phyloP scores from a whole-genome alignment of 1,140 invertebrate genomes.

The Macrostomum lignano region DNA sequence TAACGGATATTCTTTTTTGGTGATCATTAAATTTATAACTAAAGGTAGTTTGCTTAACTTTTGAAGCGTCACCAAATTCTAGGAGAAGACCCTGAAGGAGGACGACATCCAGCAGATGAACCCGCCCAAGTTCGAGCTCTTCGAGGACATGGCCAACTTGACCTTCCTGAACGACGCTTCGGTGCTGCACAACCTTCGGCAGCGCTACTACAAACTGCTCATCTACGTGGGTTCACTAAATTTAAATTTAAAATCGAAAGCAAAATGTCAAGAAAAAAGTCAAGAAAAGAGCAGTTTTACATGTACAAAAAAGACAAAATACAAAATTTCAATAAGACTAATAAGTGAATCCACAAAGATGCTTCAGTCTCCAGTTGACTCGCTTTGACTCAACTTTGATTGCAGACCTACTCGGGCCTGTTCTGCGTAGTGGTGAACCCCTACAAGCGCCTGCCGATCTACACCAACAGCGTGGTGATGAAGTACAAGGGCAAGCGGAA shows the following conservation, averaged over 20 bases:
- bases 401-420: slow-evolving; percentile 88
- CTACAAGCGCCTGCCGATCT: slow-evolving; percentile 97
- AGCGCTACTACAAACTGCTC: slow-evolving; percentile 78
- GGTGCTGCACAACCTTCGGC: slow-evolving; percentile 88
- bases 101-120: slow-evolving; percentile 88
- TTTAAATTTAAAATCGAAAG: too few relatives aligned
- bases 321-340: too few relatives aligned
- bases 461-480: slow-evolving; percentile 72
- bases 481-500: slow-evolving; percentile 92
- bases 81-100: slow-evolving; percentile 56
- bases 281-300: too few relatives aligned
- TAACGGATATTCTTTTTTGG: neutral
- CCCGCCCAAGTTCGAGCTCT: slow-evolving; percentile 96
- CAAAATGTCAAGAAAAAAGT: too few relatives aligned
- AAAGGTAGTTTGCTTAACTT: too few relatives aligned
- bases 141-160: slow-evolving; percentile 98
- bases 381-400: neutral
- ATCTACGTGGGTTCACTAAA: slow-evolving; percentile 88
- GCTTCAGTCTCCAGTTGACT: slow-evolving; percentile 14
- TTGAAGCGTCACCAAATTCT: too few relatives aligned
- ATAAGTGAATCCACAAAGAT: too few relatives aligned
- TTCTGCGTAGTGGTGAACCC: slow-evolving; percentile 99
- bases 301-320: too few relatives aligned
- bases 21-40: too few relatives aligned
- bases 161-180: slow-evolving; percentile 98